These are phyloP conservation scores for Acleris holmiana DNA, from an alignment of 2,888 invertebrate species.

Conservation along the genomic window DNA sequence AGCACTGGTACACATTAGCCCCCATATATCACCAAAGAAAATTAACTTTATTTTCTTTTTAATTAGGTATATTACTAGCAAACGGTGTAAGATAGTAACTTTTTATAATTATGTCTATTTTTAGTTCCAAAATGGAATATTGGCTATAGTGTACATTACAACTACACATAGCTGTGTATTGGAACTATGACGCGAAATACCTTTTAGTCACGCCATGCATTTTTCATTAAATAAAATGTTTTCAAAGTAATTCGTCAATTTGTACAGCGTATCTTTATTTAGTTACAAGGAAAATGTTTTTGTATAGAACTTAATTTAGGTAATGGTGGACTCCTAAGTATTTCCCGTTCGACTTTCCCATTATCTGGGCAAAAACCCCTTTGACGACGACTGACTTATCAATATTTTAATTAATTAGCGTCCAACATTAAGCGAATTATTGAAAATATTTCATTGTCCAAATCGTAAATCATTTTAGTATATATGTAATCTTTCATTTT, in stretches of 20 bases:
- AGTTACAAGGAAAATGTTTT: neutral
- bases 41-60: too few relatives aligned
- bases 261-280: constrained; percentile 18
- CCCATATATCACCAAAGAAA: too few relatives aligned
- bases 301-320: neutral
- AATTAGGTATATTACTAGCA: too few relatives aligned
- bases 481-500: constrained; percentile 29
- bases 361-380: constrained; percentile 31
- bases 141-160: neutral
- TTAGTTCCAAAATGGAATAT: constrained; percentile 7
- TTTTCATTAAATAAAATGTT: constrained; percentile 16
- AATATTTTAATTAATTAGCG: constrained; percentile 48
- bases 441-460: constrained; percentile 36
- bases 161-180: constrained; percentile 1
- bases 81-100: too few relatives aligned
- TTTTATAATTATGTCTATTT: neutral
- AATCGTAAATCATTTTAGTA: constrained; percentile 31
- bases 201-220: constrained; percentile 22
- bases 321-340: constrained; percentile 12
- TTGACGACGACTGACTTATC: constrained; percentile 72
- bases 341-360: constrained; percentile 14
- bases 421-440: constrained; percentile 36
- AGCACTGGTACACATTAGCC: too few relatives aligned
- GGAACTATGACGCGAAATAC: constrained; percentile 2
- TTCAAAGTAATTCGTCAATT: constrained; percentile 27